These are phyloP conservation scores for Cataglyphis livida DNA, from an alignment of 2,888 invertebrate genomes.

Conservation along the genomic window DNA sequence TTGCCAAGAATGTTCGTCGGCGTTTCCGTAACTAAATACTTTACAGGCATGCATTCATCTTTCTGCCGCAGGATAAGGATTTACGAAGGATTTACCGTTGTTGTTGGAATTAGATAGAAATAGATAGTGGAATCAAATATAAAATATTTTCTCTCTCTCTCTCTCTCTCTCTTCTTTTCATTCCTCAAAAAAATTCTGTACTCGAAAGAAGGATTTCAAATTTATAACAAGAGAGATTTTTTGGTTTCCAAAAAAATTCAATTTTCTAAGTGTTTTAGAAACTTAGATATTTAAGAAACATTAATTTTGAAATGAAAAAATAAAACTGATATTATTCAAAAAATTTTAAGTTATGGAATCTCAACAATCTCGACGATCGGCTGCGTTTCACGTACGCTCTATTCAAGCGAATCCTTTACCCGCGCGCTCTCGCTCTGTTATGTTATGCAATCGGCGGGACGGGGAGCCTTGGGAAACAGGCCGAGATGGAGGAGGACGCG, in stretches of 20 bases:
- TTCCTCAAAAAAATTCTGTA: not conserved
- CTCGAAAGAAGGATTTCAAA: not conserved
- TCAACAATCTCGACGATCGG: conserved; percentile 46
- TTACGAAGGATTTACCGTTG: conserved; percentile 8
- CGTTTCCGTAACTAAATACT: conserved; percentile 44
- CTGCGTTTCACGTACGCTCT: conserved; percentile 45
- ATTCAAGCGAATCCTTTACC: conserved; percentile 40
- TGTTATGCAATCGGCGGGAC: conserved; percentile 47
- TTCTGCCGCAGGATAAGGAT: conserved; percentile 5
- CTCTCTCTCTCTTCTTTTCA: not conserved
- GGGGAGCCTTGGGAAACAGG: conserved; percentile 42
- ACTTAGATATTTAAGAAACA: not conserved
- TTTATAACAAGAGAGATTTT: not conserved
- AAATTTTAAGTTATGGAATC: conserved; percentile 39
- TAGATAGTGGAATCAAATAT: conserved; percentile 20
- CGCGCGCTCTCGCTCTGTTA: conserved; percentile 26
- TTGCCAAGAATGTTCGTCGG: conserved; percentile 32
- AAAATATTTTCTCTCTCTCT: not conserved
- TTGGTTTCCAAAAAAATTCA: not conserved
- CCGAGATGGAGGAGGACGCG: conserved; percentile 45
- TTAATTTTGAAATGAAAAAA: not conserved
- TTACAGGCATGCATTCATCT: conserved; percentile 25
- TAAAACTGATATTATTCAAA: not conserved
- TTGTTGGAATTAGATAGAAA: not conserved
- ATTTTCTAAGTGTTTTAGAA: not conserved